Conservation (phyloP, 1,140 invertebrate species). For the Manduca sexta region DNA sequence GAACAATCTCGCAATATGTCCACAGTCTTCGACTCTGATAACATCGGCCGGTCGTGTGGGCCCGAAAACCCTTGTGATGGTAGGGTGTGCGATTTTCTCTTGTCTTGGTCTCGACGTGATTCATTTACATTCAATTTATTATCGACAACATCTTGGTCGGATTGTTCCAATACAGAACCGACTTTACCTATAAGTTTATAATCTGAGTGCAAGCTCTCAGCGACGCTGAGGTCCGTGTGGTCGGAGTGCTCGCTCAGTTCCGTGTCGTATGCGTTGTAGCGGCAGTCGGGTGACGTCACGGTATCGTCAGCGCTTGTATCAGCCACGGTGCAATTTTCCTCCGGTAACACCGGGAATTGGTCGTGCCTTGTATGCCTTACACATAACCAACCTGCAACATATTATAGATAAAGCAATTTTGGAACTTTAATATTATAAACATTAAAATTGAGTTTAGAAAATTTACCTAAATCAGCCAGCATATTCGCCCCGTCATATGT, state of each 20-base stretch:
- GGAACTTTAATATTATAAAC: too few relatives aligned
- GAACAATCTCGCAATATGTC: conserved; percentile 61
- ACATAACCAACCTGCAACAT: conserved; percentile 83
- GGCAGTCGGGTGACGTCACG: conserved; percentile 46
- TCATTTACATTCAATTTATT: conserved; percentile 26
- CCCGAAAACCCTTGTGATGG: conserved; percentile 65
- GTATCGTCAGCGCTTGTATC: conserved; percentile 31
- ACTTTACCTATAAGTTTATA: conserved; percentile 33
- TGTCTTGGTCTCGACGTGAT: conserved; percentile 35
- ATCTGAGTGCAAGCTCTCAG: conserved; percentile 60
- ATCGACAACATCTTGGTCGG: conserved; percentile 49
- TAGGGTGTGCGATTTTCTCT: conserved; percentile 73
- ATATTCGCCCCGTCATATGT: conserved; percentile 86
- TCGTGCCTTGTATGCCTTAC: conserved; percentile 87
- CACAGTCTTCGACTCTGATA: conserved; percentile 78
- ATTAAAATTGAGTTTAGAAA: not conserved
- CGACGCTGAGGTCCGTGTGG: conserved; percentile 63
- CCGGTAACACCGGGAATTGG: conserved; percentile 86
- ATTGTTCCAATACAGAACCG: conserved; percentile 26
- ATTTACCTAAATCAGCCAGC: conserved; percentile 78
- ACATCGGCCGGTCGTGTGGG: conserved; percentile 72
- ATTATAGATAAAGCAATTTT: not conserved
- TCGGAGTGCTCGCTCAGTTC: conserved; percentile 66
- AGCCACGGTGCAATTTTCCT: conserved; percentile 74
- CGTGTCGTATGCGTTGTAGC: conserved; percentile 47